These are phyloP conservation scores for Drosophila subpulchrella DNA, from an alignment of 1,140 invertebrate genomes.

Conservation along the genomic window DNA sequence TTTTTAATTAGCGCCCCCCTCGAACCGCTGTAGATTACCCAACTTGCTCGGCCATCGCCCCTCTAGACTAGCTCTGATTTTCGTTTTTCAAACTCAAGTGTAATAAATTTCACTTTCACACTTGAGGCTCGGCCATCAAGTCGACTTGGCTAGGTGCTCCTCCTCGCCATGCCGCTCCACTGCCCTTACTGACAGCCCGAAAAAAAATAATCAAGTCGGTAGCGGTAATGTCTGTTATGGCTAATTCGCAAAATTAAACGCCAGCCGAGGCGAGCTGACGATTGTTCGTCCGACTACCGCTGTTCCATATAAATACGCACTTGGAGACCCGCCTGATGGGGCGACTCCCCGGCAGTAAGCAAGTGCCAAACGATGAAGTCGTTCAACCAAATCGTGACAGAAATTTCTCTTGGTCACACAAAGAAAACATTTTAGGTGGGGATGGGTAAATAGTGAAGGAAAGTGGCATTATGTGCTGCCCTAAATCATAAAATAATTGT, in stretches of 20 bases:
- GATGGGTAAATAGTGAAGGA: constrained; percentile 3
- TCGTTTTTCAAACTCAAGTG: constrained; percentile 64
- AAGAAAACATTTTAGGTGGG: constrained; percentile 3
- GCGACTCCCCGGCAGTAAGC: constrained; percentile 11
- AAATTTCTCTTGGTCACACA: constrained; percentile 69
- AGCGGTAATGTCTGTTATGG: constrained; percentile 21
- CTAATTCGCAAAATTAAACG: constrained; percentile 67
- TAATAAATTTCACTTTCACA: constrained; percentile 83
- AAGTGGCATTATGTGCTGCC: constrained; percentile 18
- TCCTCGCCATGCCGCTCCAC: neutral
- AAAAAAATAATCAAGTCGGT: constrained; percentile 7
- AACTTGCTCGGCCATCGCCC: constrained; percentile 33
- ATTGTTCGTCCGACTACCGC: constrained; percentile 21
- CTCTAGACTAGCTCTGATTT: constrained; percentile 61
- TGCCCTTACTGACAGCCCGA: constrained; percentile 4
- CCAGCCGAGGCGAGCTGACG: constrained; percentile 15
- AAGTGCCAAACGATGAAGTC: constrained; percentile 31
- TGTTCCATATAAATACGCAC: constrained; percentile 72
- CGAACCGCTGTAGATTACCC: constrained; percentile 43
- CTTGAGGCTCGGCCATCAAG: constrained; percentile 59
- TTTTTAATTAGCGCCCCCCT: constrained; percentile 55
- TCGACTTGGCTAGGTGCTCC: constrained; percentile 48
- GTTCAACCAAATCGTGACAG: constrained; percentile 65
- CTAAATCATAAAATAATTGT: constrained; percentile 8
- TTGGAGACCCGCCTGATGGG: constrained; percentile 15